Evolutionary conservation across 2,797 vertebrate genomes (phyloP).

Genomic region (Rousettus madagascariensis): DNA sequence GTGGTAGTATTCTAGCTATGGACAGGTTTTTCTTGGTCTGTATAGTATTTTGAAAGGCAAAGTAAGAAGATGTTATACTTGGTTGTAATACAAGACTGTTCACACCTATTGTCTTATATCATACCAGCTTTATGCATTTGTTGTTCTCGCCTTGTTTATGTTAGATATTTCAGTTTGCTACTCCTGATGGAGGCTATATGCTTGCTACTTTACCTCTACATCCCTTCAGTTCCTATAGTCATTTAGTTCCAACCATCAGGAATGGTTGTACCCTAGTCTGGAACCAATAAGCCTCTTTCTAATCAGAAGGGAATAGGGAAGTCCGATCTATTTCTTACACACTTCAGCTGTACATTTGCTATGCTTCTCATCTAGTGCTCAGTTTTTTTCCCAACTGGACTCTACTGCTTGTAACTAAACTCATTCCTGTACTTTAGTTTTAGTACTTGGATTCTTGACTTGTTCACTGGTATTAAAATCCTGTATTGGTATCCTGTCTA

Average conservation of each 20-base stretch:
- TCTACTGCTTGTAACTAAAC: conserved; percentile 9
- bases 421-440: conserved; percentile 1
- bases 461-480: not conserved
- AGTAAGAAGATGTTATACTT: not conserved
- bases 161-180: conserved; percentile 22
- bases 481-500: not conserved
- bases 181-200: not conserved
- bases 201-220: not conserved
- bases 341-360: not conserved
- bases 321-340: not conserved
- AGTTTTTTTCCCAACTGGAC: not conserved
- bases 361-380: not conserved
- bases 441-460: not conserved
- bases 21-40: conserved; percentile 25
- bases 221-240: not conserved
- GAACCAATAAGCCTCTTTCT: not conserved
- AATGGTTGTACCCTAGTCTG: conserved; percentile 22
- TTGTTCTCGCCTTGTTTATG: conserved; percentile 1
- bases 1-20: not conserved
- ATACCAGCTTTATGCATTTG: not conserved
- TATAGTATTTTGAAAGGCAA: conserved; percentile 5
- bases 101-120: not conserved
- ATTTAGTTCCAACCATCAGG: not conserved
- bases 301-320: not conserved
- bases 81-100: not conserved